phyloP scores from a whole-genome alignment of 2,888 invertebrate genomes.

The Ditula angustiorana region DNA sequence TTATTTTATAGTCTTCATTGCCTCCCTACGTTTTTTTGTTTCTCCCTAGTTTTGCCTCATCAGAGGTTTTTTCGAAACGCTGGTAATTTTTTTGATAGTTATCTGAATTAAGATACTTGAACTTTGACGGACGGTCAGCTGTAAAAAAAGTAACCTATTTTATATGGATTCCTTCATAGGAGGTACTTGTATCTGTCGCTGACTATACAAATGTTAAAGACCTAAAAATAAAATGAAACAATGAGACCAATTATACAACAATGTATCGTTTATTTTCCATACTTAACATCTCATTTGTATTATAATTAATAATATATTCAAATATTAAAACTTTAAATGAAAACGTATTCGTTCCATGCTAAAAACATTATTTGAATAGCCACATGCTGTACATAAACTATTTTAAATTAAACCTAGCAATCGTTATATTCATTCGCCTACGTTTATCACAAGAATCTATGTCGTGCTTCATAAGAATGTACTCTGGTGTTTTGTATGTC shows the following conservation, averaged over 20 bases:
- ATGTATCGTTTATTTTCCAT: constrained; percentile 69
- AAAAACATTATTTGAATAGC: constrained; percentile 54
- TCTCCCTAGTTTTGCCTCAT: no score
- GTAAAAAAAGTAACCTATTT: no score
- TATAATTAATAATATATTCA: constrained; percentile 58
- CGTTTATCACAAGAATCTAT: constrained; percentile 39
- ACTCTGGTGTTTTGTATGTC: constrained; percentile 40
- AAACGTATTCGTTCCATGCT: constrained; percentile 64
- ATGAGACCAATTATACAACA: constrained; percentile 51
- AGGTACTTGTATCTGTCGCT: no score
- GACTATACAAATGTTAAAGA: no score
- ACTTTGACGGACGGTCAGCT: no score
- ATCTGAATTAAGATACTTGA: no score
- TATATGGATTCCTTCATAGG: no score
- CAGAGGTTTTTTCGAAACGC: no score
- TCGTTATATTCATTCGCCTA: constrained; percentile 16
- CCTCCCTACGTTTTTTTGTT: no score
- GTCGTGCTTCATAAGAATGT: constrained; percentile 56
- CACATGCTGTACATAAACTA: constrained; percentile 33
- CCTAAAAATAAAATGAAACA: constrained; percentile 42
- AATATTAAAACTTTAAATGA: constrained; percentile 57
- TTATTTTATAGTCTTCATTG: no score
- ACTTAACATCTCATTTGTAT: constrained; percentile 60
- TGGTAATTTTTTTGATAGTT: no score
- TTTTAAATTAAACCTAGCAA: constrained; percentile 26